These are phyloP conservation scores for Phymastichus coffea DNA, from an alignment of 1,140 invertebrate genomes.

Conservation along the genomic window DNA sequence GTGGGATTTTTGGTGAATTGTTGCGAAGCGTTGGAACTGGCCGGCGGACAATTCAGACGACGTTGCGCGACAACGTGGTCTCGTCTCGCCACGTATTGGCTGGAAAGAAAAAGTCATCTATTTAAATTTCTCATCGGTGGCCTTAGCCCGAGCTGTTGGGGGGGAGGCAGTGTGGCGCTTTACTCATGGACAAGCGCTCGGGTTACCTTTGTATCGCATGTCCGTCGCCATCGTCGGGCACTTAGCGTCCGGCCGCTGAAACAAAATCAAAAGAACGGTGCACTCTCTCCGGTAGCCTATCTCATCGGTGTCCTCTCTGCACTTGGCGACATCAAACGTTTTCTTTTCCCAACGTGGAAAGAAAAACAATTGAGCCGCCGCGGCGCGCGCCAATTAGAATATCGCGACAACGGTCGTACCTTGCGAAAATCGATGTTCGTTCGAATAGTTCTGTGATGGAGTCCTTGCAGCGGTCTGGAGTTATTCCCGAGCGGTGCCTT, in stretches of 20 bases:
- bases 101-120: conserved; percentile 50
- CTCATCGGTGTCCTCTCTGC: no score
- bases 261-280: conserved; percentile 30
- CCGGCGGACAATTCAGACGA: conserved; percentile 45
- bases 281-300: no score
- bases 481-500: conserved; percentile 93
- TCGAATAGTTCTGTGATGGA: conserved; percentile 88
- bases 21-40: no score
- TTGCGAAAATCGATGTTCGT: conserved; percentile 96
- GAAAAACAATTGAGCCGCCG: not conserved
- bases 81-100: conserved; percentile 54
- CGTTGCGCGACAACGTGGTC: conserved; percentile 44
- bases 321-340: no score
- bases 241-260: conserved; percentile 62
- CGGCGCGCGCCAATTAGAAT: not conserved
- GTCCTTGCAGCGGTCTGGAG: conserved; percentile 83
- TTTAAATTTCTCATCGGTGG: conserved; percentile 44
- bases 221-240: conserved; percentile 73
- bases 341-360: not conserved
- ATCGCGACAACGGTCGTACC: no score
- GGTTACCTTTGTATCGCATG: conserved; percentile 68
- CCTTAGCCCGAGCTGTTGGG: not conserved
- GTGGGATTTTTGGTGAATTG: no score
- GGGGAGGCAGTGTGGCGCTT: not conserved
- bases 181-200: conserved; percentile 7